phyloP scores from a whole-genome alignment of 2,113 vertebrate genomes.

The Phrynosoma blainvillii region DNA sequence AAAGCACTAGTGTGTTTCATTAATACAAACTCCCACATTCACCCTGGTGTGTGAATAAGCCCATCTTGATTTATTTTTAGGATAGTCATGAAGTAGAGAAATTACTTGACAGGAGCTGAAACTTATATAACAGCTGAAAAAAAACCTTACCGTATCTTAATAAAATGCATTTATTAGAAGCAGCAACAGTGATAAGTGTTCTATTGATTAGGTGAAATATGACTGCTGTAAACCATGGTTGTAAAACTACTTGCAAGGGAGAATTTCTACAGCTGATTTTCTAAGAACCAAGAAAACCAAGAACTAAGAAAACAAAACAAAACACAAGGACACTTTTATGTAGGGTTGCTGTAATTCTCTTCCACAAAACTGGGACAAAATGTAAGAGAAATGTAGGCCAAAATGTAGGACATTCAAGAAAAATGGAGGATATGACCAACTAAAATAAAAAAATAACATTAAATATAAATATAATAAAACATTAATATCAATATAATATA shows the following conservation, averaged over 20 bases:
- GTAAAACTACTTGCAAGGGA: conserved; percentile 22
- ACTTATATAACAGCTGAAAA: neutral
- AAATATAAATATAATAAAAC: too few relatives aligned
- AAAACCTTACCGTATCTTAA: too few relatives aligned
- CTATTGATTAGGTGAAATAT: conserved; percentile 17
- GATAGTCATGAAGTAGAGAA: neutral
- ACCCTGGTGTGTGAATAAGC: neutral
- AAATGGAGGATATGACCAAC: too few relatives aligned
- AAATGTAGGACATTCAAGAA: too few relatives aligned
- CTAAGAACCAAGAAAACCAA: neutral
- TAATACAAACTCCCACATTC: neutral
- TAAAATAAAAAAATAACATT: too few relatives aligned
- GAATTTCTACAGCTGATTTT: conserved; percentile 33
- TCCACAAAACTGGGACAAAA: too few relatives aligned
- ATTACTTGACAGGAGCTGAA: neutral
- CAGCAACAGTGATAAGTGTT: conserved; percentile 34
- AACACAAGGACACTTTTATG: too few relatives aligned
- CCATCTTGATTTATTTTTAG: neutral
- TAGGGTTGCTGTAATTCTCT: too few relatives aligned
- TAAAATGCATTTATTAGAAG: neutral
- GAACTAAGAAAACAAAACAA: conserved; percentile 2
- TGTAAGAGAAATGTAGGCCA: too few relatives aligned
- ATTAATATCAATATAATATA: too few relatives aligned
- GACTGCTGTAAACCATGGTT: neutral
- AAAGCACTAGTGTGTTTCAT: neutral